phyloP scores from a whole-genome alignment of 2,888 invertebrate genomes.

The Leptothorax acervorum region DNA sequence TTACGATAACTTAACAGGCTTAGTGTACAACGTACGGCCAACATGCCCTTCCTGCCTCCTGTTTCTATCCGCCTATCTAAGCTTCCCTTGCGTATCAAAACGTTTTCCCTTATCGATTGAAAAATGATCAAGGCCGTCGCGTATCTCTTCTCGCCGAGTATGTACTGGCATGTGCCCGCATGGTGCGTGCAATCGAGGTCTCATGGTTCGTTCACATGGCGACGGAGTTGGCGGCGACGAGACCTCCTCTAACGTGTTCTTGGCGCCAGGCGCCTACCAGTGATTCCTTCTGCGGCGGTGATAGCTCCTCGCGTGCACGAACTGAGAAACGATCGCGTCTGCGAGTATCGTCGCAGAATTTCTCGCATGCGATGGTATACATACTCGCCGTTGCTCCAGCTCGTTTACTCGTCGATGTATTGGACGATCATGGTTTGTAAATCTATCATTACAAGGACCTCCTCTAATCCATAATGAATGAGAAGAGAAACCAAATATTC shows the following conservation, averaged over 20 bases:
- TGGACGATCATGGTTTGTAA: background rate
- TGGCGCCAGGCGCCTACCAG: conserved; percentile 71
- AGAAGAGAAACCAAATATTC: background rate
- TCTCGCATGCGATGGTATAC: background rate
- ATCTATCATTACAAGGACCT: background rate
- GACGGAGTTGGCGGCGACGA: conserved; percentile 37
- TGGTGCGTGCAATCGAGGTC: conserved; percentile 52
- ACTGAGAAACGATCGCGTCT: conserved; percentile 9
- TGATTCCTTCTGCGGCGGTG: conserved; percentile 58
- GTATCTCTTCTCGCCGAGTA: conserved; percentile 63
- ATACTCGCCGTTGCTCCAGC: background rate
- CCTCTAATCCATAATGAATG: background rate
- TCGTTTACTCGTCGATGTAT: background rate
- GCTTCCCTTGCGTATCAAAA: conserved; percentile 9
- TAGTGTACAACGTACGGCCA: conserved; percentile 40
- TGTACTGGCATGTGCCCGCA: conserved; percentile 41
- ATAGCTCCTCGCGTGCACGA: conserved; percentile 34
- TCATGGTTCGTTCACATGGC: conserved; percentile 59
- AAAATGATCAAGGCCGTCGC: conserved; percentile 79
- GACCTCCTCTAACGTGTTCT: conserved; percentile 48
- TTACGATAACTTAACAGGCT: conserved; percentile 77
- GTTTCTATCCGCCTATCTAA: conserved; percentile 8
- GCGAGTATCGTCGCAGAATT: background rate
- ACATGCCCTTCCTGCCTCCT: conserved; percentile 28
- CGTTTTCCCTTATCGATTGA: conserved; percentile 60